Percentiles rank a stretch among this genome's conserved stretches.
Conservation (phyloP, 1,140 invertebrate genomes). For the Cyclina sinensis region DNA sequence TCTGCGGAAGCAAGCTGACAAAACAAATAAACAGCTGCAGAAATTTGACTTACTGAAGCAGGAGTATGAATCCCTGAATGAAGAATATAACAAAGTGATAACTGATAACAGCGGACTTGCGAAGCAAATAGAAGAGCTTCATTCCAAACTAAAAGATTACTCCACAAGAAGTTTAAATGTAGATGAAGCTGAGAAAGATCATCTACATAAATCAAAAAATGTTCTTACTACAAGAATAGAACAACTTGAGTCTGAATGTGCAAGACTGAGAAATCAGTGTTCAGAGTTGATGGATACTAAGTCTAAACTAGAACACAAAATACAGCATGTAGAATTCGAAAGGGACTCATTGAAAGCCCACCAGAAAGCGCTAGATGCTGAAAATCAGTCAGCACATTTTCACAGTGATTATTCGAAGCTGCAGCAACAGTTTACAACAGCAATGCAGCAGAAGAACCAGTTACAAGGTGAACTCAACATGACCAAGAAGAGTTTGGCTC, state of each 20-base stretch:
- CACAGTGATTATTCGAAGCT: slow-evolving; percentile 79
- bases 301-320: slow-evolving; percentile 64
- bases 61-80: slow-evolving; percentile 80
- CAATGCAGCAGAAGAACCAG: slow-evolving; percentile 84
- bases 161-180: slow-evolving; percentile 69
- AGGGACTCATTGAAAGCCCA: slow-evolving; percentile 79
- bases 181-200: slow-evolving; percentile 61
- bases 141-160: slow-evolving; percentile 74
- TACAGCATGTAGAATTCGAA: slow-evolving; percentile 80
- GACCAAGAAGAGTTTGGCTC: slow-evolving; percentile 94
- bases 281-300: slow-evolving; percentile 76
- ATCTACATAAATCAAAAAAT: slow-evolving; percentile 79
- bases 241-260: slow-evolving; percentile 79
- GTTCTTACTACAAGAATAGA: slow-evolving; percentile 75
- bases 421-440: slow-evolving; percentile 78
- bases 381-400: slow-evolving; percentile 72
- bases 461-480: slow-evolving; percentile 91
- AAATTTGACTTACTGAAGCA: slow-evolving; percentile 65
- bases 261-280: slow-evolving; percentile 72
- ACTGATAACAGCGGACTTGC: slow-evolving; percentile 82
- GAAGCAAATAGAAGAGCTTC: slow-evolving; percentile 83
- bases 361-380: slow-evolving; percentile 67
- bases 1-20: slow-evolving; percentile 65
- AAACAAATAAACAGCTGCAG: slow-evolving; percentile 47
- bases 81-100: slow-evolving; percentile 80